Percentiles rank a stretch among this genome's conserved stretches.
phyloP scores from a whole-genome alignment of 2,888 invertebrate species.

The Labia minor region DNA sequence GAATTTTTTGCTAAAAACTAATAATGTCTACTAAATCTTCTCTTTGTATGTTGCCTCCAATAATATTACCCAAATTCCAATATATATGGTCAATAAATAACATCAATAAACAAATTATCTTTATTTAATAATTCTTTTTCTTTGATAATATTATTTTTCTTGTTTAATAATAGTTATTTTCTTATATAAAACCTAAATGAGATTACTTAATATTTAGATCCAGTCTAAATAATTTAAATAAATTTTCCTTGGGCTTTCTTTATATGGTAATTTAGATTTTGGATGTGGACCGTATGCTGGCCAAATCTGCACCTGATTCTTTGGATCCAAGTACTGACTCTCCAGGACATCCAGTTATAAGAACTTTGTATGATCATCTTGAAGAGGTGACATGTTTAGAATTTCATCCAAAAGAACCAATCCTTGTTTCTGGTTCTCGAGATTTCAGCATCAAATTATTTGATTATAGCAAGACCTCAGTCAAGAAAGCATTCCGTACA shows the following conservation, averaged over 20 bases:
- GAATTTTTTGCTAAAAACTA: too few species aligned
- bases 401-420: constrained; percentile 91
- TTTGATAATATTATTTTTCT: background rate
- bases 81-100: background rate
- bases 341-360: constrained; percentile 94
- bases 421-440: constrained; percentile 86
- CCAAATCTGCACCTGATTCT: constrained; percentile 90
- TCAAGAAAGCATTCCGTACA: constrained; percentile 93
- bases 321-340: constrained; percentile 68
- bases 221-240: background rate
- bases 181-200: background rate
- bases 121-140: background rate
- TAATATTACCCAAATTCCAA: background rate
- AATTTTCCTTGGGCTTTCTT: constrained; percentile 14
- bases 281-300: constrained; percentile 97
- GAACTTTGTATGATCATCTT: constrained; percentile 93
- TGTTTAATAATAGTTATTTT: constrained; percentile 14
- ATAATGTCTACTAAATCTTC: too few species aligned
- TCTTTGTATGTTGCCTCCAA: too few species aligned
- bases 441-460: constrained; percentile 94
- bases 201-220: background rate
- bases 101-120: background rate
- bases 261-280: constrained; percentile 53
- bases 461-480: constrained; percentile 96
- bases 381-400: constrained; percentile 95